These are phyloP conservation scores for Argyra leucocephala DNA, from an alignment of 2,888 invertebrate species.

Conservation along the genomic window DNA sequence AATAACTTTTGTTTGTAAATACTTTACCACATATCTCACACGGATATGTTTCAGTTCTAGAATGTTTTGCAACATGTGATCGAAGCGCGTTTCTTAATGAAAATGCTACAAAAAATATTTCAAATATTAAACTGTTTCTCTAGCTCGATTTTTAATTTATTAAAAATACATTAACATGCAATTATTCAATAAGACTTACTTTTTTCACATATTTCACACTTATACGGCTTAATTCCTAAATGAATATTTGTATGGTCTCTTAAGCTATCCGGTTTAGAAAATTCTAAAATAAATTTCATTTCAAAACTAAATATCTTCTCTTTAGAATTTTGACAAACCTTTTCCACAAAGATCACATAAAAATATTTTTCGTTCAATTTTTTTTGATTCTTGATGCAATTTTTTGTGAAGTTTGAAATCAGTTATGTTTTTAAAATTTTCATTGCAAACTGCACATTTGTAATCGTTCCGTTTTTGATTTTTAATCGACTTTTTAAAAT, in stretches of 20 bases:
- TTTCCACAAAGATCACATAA: conserved; percentile 7
- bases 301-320: background rate
- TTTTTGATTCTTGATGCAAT: background rate
- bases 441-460: background rate
- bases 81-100: background rate
- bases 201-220: background rate
- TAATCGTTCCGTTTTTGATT: background rate
- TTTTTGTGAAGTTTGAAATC: background rate
- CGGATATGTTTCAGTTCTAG: background rate
- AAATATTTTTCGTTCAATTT: background rate
- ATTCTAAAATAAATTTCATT: background rate
- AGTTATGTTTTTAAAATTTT: background rate
- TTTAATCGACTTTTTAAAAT: no score
- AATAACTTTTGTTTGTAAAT: conserved; percentile 1
- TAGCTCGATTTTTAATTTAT: background rate
- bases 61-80: background rate
- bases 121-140: background rate
- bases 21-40: background rate
- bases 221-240: background rate
- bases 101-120: background rate
- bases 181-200: background rate
- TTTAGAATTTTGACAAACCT: background rate
- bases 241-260: background rate
- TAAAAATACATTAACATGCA: no score
- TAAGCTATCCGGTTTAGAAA: background rate